Evolutionary conservation across 2,797 vertebrate genomes (phyloP).

Genomic region (Sebastiscus tertius): DNA sequence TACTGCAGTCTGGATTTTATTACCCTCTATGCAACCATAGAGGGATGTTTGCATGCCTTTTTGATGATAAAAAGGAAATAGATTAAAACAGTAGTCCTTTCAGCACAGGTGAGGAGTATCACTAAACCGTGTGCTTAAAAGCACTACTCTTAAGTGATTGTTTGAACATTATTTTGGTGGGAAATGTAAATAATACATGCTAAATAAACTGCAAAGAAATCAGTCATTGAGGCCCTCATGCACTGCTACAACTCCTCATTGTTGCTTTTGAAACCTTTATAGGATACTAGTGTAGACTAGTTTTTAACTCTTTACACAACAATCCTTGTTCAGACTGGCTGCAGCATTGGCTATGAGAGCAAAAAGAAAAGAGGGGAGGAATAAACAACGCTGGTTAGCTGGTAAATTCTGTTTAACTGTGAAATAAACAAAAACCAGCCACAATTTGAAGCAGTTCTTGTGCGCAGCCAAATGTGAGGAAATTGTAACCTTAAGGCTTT

Average conservation of each 20-base stretch:
- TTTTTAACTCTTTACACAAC: background rate
- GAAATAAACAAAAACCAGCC: background rate
- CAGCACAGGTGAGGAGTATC: background rate
- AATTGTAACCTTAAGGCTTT: background rate
- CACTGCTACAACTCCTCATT: too few species aligned
- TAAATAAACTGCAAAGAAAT: background rate
- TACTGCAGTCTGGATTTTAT: background rate
- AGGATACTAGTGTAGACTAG: too few species aligned
- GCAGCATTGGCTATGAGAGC: background rate
- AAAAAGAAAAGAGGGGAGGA: background rate
- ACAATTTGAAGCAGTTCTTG: background rate
- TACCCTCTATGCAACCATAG: background rate
- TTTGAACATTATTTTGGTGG: background rate
- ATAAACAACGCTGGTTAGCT: background rate
- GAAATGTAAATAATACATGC: background rate
- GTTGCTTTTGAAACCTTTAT: too few species aligned
- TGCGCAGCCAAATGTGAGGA: background rate
- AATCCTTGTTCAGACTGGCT: background rate
- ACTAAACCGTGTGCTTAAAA: background rate
- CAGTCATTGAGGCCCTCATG: too few species aligned
- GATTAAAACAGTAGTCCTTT: background rate
- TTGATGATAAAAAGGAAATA: background rate
- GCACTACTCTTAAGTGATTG: background rate
- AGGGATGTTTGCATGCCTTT: too few species aligned
- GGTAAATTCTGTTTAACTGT: background rate